Conservation (phyloP, 2,113 vertebrate genomes). For the Tragelaphus scriptus region DNA sequence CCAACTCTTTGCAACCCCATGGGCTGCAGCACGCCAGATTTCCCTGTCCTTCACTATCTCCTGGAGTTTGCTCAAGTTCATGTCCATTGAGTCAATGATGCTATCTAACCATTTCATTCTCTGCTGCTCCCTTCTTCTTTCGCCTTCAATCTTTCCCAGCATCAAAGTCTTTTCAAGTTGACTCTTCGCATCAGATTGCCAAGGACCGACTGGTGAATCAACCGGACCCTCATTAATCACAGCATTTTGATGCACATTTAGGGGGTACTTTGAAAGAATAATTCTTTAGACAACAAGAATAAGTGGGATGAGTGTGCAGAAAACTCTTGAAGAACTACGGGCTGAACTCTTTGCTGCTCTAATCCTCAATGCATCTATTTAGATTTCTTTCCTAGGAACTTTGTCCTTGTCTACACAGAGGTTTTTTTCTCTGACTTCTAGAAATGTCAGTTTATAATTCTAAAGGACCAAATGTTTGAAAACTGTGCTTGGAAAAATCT, state of each 20-base stretch:
- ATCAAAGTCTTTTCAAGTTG: background rate
- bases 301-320: background rate
- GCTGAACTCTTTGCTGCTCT: background rate
- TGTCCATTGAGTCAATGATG: background rate
- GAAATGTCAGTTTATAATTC: background rate
- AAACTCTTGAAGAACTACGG: background rate
- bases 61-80: background rate
- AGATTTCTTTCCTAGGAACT: background rate
- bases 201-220: background rate
- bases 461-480: background rate
- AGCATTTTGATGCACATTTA: background rate
- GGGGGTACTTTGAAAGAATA: background rate
- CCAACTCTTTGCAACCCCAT: background rate
- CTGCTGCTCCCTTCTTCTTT: background rate
- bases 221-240: background rate
- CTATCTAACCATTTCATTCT: background rate
- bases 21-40: background rate
- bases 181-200: background rate
- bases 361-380: background rate
- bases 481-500: background rate
- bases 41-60: background rate
- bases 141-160: background rate
- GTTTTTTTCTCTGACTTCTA: background rate
- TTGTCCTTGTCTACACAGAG: background rate
- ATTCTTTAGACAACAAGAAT: background rate